Conservation (phyloP, 1,140 invertebrate genomes). For the Brachionus paranguensis region DNA sequence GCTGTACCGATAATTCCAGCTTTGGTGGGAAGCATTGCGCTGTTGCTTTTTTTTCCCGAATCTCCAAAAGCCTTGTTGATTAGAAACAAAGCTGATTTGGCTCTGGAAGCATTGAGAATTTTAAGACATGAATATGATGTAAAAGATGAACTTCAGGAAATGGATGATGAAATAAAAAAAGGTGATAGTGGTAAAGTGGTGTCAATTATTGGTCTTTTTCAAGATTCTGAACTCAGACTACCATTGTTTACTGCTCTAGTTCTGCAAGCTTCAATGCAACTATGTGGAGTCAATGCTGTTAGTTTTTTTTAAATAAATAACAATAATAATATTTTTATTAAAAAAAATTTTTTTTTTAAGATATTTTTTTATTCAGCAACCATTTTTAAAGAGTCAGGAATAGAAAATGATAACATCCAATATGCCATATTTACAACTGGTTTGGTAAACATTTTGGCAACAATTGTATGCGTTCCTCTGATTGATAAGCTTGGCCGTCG, state of each 20-base stretch:
- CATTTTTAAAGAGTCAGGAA: conserved; percentile 55
- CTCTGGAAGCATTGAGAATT: conserved; percentile 42
- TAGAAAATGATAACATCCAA: conserved; percentile 61
- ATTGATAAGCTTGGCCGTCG: conserved; percentile 69
- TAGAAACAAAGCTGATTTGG: background rate
- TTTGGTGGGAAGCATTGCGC: conserved; percentile 64
- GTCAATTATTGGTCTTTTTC: conserved; percentile 47
- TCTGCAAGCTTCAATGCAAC: conserved; percentile 49
- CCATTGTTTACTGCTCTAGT: conserved; percentile 48
- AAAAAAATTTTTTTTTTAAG: conserved; percentile 56
- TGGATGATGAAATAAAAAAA: conserved; percentile 46
- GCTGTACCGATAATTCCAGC: conserved; percentile 69
- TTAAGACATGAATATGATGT: conserved; percentile 44
- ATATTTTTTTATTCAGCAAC: conserved; percentile 81
- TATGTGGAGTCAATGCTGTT: conserved; percentile 54
- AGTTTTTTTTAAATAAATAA: background rate
- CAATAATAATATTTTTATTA: background rate
- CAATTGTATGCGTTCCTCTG: conserved; percentile 67
- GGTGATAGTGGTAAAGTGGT: conserved; percentile 41
- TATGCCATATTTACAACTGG: conserved; percentile 78
- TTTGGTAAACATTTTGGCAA: conserved; percentile 78
- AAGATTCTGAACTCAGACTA: conserved; percentile 45
- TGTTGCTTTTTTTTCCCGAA: conserved; percentile 77
- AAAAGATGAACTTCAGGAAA: conserved; percentile 49
- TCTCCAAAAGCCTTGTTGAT: conserved; percentile 64